Base-by-base conservation (phyloP, 2,888 invertebrate genomes). In the Cryptophagus acutangulus region DNA sequence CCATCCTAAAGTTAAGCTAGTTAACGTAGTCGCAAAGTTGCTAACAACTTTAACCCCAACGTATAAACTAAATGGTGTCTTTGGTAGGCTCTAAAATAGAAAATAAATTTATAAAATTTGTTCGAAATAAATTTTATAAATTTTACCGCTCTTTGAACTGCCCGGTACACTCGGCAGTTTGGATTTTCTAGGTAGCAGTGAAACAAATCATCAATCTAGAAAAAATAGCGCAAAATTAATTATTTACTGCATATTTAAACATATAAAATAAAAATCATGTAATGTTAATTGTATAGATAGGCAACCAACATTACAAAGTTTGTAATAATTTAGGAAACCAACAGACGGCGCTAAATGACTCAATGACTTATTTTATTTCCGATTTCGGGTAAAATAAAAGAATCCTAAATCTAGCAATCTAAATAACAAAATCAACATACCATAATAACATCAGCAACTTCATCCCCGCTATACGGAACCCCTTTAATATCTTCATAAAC, bases 161-260 rank as follows among this genome's bases (percentile, higher is more conserved):
- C 77, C 42, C 67, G 71, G 53, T 85, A 81, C 1, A 84, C 59
- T 3, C 75, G 74, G 59, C 92, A 92, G 40, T 82, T 78, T 9
- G 82, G 77, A 47, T 81, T 81, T 36, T 75, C 71, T 45, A 89
- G 64, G 63, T 86, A 90, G 64, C 92, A 92, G 62, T 82, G 74
- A 13, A 91, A 70, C 59, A 91, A 74, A 59, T 88, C 84, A 66
- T 86, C 81, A 1, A 83, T 74, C 78, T 81, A 56, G 26, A 43
- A 54, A 52, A 43, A n/a, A n/a, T n/a, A n/a, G n/a, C n/a, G n/a
- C n/a, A n/a, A n/a, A n/a, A n/a, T n/a, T n/a, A n/a, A n/a, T n/a
- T n/a, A n/a, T n/a, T n/a, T n/a, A n/a, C n/a, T n/a, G n/a, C n/a
- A n/a, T n/a, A n/a, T n/a, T n/a, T n/a, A n/a, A n/a, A n/a, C n/a